These are phyloP conservation scores for Nothocercus julius DNA, from an alignment of 2,113 vertebrate species.

Conservation along the genomic window DNA sequence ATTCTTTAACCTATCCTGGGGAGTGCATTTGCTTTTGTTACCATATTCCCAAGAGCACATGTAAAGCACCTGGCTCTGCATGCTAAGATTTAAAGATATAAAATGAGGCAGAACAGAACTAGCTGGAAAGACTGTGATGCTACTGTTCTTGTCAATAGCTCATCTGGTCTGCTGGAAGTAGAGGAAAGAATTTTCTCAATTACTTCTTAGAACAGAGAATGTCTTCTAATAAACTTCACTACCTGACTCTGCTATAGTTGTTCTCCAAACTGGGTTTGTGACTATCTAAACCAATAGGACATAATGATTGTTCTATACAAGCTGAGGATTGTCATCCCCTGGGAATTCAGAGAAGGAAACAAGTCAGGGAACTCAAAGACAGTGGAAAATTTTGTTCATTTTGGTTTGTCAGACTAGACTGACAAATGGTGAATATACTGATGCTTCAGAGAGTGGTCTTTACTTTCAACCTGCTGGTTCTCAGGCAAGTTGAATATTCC, in stretches of 20 bases:
- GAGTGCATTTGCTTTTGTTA: background rate
- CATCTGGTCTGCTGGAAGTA: background rate
- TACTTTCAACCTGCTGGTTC: background rate
- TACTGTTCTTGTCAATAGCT: background rate
- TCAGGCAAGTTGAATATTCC: background rate
- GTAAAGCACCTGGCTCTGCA: background rate
- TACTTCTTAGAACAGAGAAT: background rate
- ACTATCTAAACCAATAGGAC: conserved; percentile 1
- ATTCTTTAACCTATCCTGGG: background rate
- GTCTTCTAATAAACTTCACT: background rate
- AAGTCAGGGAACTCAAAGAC: background rate
- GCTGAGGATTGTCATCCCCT: background rate
- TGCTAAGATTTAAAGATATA: background rate
- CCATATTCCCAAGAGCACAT: background rate
- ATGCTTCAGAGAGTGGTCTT: background rate
- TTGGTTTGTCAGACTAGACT: background rate
- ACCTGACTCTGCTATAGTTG: background rate
- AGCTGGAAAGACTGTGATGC: background rate
- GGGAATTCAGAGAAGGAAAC: background rate
- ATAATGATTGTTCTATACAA: background rate
- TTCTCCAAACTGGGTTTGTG: background rate
- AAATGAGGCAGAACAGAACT: background rate
- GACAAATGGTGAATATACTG: background rate
- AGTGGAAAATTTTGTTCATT: background rate
- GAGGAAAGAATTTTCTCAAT: background rate